Conservation (phyloP, 2,797 vertebrate genomes). For the Propithecus perrieri region DNA sequence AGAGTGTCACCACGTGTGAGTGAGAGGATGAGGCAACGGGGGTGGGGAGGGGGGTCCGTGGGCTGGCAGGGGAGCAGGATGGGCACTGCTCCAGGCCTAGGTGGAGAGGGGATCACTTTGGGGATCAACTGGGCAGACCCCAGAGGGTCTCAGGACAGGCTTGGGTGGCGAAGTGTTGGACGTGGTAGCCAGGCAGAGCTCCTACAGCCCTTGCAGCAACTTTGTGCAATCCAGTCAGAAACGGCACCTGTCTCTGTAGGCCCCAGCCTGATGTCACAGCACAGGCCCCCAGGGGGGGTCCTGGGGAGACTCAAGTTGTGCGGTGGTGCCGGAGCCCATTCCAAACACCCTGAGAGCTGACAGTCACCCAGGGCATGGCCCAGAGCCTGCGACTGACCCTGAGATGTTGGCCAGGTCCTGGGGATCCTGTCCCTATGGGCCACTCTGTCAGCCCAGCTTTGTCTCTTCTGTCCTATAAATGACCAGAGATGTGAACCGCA, state of each 20-base stretch:
- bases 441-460: not conserved
- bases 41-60: fast-evolving
- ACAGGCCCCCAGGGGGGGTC: not conserved
- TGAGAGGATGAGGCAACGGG: fast-evolving
- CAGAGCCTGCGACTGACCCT: not conserved
- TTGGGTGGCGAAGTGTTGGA: fast-evolving
- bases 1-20: fast-evolving
- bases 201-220: fast-evolving
- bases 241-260: not conserved
- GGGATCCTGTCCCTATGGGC: too few species aligned
- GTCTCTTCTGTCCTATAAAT: not conserved
- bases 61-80: too few species aligned
- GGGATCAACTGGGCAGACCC: not conserved
- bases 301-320: not conserved
- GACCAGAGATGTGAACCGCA: not conserved
- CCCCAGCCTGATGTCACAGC: not conserved
- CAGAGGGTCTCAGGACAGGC: not conserved
- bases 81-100: not conserved
- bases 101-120: too few species aligned
- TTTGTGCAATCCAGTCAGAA: fast-evolving
- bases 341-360: too few species aligned
- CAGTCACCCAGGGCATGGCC: not conserved
- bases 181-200: fast-evolving
- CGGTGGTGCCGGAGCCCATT: not conserved
- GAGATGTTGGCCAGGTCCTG: not conserved